These are phyloP conservation scores for Platycnemis pennipes DNA, from an alignment of 2,888 invertebrate genomes.

Conservation along the genomic window DNA sequence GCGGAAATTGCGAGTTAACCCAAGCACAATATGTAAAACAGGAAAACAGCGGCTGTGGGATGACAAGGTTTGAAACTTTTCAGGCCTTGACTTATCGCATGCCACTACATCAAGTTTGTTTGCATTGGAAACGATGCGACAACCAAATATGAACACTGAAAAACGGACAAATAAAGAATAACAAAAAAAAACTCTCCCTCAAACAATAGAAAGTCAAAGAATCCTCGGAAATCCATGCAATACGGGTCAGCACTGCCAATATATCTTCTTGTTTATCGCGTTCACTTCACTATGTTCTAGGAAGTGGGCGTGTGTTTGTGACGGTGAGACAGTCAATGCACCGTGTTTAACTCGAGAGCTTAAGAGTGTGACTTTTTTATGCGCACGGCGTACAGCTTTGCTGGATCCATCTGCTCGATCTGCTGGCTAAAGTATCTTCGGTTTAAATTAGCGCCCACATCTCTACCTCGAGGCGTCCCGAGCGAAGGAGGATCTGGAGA, in stretches of 20 bases:
- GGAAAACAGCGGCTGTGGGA: no score
- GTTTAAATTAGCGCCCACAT: slow-evolving; percentile 26
- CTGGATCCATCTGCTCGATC: not conserved
- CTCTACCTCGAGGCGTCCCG: not conserved
- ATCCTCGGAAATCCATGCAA: not conserved
- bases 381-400: not conserved
- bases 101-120: not conserved
- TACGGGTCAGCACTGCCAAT: slow-evolving; percentile 18
- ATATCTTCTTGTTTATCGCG: slow-evolving; percentile 5
- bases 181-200: not conserved
- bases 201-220: not conserved
- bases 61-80: not conserved
- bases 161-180: not conserved
- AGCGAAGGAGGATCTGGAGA: not conserved
- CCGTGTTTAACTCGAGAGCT: not conserved
- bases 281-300: not conserved
- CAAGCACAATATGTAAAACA: no score
- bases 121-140: not conserved
- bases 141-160: not conserved
- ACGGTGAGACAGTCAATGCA: not conserved
- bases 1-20: no score
- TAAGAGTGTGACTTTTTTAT: not conserved
- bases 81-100: not conserved
- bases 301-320: not conserved
- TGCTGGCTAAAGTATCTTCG: not conserved